These are phyloP conservation scores for Synanthedon formicaeformis DNA, from an alignment of 2,888 invertebrate species.

Conservation along the genomic window DNA sequence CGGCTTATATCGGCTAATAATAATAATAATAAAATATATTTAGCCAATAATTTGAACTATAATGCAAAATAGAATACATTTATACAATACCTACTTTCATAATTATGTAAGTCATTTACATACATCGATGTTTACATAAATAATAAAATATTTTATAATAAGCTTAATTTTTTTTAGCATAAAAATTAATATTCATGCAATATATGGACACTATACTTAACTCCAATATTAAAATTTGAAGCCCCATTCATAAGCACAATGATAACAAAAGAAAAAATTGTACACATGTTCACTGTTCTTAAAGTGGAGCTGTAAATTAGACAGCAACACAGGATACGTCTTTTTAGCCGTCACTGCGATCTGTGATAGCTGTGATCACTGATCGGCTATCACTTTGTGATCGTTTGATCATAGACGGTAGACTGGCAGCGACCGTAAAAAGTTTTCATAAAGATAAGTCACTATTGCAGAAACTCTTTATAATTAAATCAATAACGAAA, in stretches of 20 bases:
- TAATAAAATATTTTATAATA: no score
- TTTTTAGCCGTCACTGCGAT: conserved; percentile 68
- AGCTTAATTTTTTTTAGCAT: no score
- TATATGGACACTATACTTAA: neutral
- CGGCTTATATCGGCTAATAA: no score
- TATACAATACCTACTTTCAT: no score
- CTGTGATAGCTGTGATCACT: conserved; percentile 55
- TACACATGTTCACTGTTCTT: conserved; percentile 18
- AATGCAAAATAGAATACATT: no score
- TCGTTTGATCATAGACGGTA: conserved; percentile 45
- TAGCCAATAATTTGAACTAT: no score
- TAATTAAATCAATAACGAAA: no score
- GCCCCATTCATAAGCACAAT: conserved; percentile 7
- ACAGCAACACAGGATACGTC: conserved; percentile 63
- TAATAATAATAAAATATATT: no score
- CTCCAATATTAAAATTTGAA: neutral
- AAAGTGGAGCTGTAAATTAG: conserved; percentile 65
- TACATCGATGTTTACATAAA: no score
- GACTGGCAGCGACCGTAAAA: conserved; percentile 39
- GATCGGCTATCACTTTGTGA: conserved; percentile 49
- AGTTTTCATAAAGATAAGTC: conserved; percentile 6
- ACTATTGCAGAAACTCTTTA: neutral
- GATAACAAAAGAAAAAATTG: conserved; percentile 23
- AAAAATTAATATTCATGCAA: neutral
- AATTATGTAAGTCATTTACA: no score